Evolutionary conservation across 2,797 vertebrate species (phyloP).

Genomic region (Channallabes apus): DNA sequence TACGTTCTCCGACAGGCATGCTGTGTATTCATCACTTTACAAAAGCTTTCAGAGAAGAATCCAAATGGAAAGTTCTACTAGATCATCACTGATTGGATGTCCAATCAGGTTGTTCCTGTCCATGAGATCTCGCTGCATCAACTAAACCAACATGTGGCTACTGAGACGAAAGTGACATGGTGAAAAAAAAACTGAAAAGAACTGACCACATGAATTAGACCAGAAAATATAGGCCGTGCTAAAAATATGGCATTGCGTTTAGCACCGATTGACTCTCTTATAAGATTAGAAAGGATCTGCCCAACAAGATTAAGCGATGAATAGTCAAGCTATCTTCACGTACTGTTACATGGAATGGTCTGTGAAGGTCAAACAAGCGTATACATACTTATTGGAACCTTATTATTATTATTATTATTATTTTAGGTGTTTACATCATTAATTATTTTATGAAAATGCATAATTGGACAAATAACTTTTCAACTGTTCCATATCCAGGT

Average conservation of each 20-base stretch:
- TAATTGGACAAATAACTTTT: neutral
- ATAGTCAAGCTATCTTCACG: slow-evolving; percentile 4
- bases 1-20: slow-evolving; percentile 29
- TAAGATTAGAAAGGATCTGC: slow-evolving; percentile 11
- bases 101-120: slow-evolving; percentile 11
- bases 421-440: neutral
- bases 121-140: neutral
- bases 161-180: slow-evolving; percentile 1
- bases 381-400: neutral
- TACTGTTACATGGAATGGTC: neutral
- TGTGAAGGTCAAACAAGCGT: neutral
- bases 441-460: neutral
- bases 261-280: slow-evolving; percentile 7
- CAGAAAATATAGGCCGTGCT: slow-evolving; percentile 25
- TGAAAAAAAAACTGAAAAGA: neutral
- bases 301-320: slow-evolving; percentile 11
- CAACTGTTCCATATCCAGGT: neutral
- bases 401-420: too few relatives aligned
- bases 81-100: slow-evolving; percentile 11
- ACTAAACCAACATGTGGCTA: neutral
- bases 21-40: slow-evolving; percentile 34
- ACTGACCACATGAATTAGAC: slow-evolving; percentile 6
- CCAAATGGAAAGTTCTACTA: slow-evolving; percentile 15
- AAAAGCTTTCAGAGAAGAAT: slow-evolving; percentile 37
- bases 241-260: slow-evolving; percentile 28